Evolutionary conservation across 2,113 vertebrate species (phyloP), one percentile per base, ranked within the genome.

Genomic region (Dipodomys stephensi): DNA sequence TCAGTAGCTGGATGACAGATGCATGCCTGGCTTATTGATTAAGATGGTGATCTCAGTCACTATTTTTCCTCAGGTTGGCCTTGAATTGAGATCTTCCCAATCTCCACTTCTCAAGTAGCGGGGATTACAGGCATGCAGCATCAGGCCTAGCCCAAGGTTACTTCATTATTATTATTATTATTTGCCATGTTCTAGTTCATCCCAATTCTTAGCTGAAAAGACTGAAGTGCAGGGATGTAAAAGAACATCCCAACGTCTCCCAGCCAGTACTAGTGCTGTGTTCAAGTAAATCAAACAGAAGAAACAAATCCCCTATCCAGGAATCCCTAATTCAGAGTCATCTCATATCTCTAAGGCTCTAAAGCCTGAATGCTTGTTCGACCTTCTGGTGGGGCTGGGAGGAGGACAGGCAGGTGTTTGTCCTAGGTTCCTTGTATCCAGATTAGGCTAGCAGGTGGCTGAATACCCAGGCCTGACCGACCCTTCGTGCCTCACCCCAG

Each of bases 121-220:
- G 53, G 53, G 53, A 57, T 57, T 57, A 57, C 53, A 57, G 53
- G 53, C 15, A 57, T 57, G 53, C 53, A 57, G 15, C 15, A 57
- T 13, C 15, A 57, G 53, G 15, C 53, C 53, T 57, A 13, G 16
- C 12, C 8, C 71, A 72, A 8, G 35, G 72, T 46, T 27, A 71
- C 15, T 18, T 4, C 53, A 49, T 49, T 87, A 49, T 49, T 90
- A 73, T 60, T 32, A 68, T 35, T 32, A 19, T 28, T 65, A 49
- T 53, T 80, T 35, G 49, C 4, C 32, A 64, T 4, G 12, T 39
- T 18, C 76, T 9, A 28, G 3, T 16, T 65, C 64, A 25, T 22
- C 30, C 76, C 69, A 64, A 68, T 44, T 88, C 67, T 69, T 7
- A 82, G 81, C 68, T 19, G 28, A 74, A 53, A 92, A 95, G 77